phyloP scores from a whole-genome alignment of 2,113 vertebrate genomes.

The Camelus bactrianus region DNA sequence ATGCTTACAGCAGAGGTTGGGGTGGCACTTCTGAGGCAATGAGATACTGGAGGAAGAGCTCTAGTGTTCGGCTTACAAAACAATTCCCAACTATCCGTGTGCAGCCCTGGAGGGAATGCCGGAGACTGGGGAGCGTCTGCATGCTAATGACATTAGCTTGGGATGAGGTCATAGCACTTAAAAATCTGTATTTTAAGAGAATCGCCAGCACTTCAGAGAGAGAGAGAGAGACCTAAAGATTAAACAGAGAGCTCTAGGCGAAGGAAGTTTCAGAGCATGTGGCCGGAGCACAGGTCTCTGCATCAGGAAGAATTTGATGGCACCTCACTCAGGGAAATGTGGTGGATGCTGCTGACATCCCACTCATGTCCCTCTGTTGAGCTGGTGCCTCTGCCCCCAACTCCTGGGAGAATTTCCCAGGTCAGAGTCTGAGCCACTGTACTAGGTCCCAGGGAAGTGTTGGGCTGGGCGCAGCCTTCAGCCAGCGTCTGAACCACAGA shows the following conservation, averaged over 20 bases:
- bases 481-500: too few species aligned
- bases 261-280: neutral
- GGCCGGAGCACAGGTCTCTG: neutral
- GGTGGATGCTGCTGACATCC: fast-evolving
- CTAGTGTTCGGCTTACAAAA: neutral
- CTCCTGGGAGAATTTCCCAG: neutral
- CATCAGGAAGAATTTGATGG: neutral
- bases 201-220: neutral
- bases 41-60: neutral
- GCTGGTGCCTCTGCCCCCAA: neutral
- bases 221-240: neutral
- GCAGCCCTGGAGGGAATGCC: neutral
- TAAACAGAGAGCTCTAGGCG: neutral
- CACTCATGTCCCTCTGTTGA: neutral
- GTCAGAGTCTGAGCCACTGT: neutral
- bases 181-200: constrained; percentile 38
- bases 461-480: neutral
- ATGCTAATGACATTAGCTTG: neutral
- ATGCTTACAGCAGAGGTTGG: neutral
- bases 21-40: neutral
- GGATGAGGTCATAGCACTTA: constrained; percentile 44
- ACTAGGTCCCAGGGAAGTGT: neutral
- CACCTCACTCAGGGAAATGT: neutral
- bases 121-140: neutral
- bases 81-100: neutral